Conservation (phyloP, 2,113 vertebrate genomes). For the Anhinga rufa region DNA sequence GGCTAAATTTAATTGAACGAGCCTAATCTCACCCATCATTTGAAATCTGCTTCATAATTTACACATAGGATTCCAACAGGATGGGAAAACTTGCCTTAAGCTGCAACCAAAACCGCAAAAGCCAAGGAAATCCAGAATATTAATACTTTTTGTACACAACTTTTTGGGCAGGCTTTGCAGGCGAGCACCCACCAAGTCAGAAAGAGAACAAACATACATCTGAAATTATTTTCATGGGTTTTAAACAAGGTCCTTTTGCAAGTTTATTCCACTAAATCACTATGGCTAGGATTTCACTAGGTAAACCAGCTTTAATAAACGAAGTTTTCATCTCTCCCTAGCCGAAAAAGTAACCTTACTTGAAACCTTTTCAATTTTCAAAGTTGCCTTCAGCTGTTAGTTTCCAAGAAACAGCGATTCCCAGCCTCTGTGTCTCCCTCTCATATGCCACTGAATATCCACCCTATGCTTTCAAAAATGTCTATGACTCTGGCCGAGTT, state of each 20-base stretch:
- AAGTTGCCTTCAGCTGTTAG: constrained; percentile 27
- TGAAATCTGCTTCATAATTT: constrained; percentile 26
- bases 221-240: constrained; percentile 50
- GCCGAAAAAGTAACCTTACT: constrained; percentile 45
- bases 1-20: neutral
- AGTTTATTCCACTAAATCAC: constrained; percentile 48
- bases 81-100: constrained; percentile 26
- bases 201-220: constrained; percentile 32
- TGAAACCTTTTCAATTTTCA: constrained; percentile 47
- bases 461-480: constrained; percentile 33
- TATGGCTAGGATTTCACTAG: neutral
- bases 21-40: neutral
- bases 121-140: constrained; percentile 2
- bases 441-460: constrained; percentile 38
- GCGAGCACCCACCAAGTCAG: constrained; percentile 11
- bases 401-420: constrained; percentile 57
- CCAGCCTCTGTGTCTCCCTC: neutral
- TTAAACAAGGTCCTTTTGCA: constrained; percentile 31
- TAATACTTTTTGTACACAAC: neutral
- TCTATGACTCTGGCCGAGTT: constrained; percentile 4
- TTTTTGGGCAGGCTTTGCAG: constrained; percentile 24
- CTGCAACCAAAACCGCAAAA: constrained; percentile 1
- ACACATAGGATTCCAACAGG: neutral
- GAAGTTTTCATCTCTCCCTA: constrained; percentile 57
- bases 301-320: constrained; percentile 52